Base-by-base conservation (phyloP, 2,797 vertebrate genomes). In the Acipenser transmontanus region DNA sequence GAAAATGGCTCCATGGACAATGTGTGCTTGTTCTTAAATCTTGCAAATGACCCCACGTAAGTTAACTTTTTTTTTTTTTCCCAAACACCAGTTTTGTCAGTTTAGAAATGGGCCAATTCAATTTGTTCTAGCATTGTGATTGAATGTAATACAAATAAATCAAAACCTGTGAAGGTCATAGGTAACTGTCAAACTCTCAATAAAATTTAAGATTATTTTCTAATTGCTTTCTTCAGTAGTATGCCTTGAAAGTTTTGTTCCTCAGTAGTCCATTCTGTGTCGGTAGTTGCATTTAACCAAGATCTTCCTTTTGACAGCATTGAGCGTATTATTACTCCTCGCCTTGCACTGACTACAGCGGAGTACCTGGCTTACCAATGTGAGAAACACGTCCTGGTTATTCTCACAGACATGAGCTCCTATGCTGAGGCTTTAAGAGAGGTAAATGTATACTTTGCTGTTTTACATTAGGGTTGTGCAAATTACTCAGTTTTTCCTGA, bases 1-100 rank as follows among this genome's bases (percentile, higher is more conserved):
- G 89, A 91, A 71, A 91, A 90, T 8, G 89, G 89, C 34, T 91
- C 89, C 14, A 91, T 91, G 89, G 89, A 91, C 77, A 91, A 91
- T 2, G 89, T 91, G 49, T 91, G 89, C 66, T 81, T 91, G 7
- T 91, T 91, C 71, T 71, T 91, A 17, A 91, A 91, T 72, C 77
- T 91, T 74, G 89, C 89, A 70, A 91, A 91, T 1, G 89, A 91
- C 68, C 89, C 88, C 7, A 91, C 89, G 89, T 91, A 78, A 84
- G 85, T 76, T 49, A n/a, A 11, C 7, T 6, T 12, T 62, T 68
- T 74, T 72, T 72, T 76, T 70, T 67, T 50, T 71, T 71, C 62
- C 62, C 63, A 62, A 2, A 48, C 60, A 64, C 69, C 66, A 72
- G 72, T 69, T 72, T 64, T 3, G 4, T 34, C 34, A 0, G 34